A percentile compares a stretch with the other conserved stretches of the same genome.
Conservation (phyloP, 2,888 invertebrate genomes). For the Torymus tubicola region DNA sequence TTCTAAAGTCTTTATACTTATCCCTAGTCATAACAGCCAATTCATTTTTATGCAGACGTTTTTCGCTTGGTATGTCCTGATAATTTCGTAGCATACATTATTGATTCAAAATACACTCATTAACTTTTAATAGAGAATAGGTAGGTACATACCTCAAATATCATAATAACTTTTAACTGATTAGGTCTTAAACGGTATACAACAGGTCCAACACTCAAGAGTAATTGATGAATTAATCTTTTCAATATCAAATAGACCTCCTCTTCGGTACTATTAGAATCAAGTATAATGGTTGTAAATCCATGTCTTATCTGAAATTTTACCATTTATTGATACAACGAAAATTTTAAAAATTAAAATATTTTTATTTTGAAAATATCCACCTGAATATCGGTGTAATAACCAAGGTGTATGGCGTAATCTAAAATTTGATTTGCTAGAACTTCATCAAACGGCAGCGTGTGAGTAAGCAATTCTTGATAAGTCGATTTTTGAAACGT, state of each 20-base stretch:
- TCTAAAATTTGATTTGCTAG: slow-evolving; percentile 65
- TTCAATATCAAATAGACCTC: slow-evolving; percentile 66
- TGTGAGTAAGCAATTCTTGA: slow-evolving; percentile 61
- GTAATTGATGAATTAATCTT: slow-evolving; percentile 62
- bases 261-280: slow-evolving; percentile 65
- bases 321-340: not conserved
- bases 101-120: not conserved
- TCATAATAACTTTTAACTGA: slow-evolving; percentile 58
- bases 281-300: slow-evolving; percentile 61
- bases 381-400: slow-evolving; percentile 65
- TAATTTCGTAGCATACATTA: slow-evolving; percentile 13
- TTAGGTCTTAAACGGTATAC: slow-evolving; percentile 56
- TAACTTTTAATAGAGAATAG: slow-evolving; percentile 7
- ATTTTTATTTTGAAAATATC: slow-evolving; percentile 9
- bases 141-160: slow-evolving; percentile 62
- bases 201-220: slow-evolving; percentile 62
- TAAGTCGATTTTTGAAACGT: slow-evolving; percentile 57
- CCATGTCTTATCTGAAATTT: slow-evolving; percentile 48
- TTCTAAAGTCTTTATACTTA: slow-evolving; percentile 41
- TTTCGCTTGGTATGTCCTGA: slow-evolving; percentile 51
- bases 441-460: slow-evolving; percentile 61
- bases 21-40: not conserved
- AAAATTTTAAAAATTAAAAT: slow-evolving; percentile 2
- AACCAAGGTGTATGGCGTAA: slow-evolving; percentile 63
- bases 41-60: slow-evolving; percentile 38